Conservation (phyloP, 2,888 invertebrate species). For the Timema cristinae region DNA sequence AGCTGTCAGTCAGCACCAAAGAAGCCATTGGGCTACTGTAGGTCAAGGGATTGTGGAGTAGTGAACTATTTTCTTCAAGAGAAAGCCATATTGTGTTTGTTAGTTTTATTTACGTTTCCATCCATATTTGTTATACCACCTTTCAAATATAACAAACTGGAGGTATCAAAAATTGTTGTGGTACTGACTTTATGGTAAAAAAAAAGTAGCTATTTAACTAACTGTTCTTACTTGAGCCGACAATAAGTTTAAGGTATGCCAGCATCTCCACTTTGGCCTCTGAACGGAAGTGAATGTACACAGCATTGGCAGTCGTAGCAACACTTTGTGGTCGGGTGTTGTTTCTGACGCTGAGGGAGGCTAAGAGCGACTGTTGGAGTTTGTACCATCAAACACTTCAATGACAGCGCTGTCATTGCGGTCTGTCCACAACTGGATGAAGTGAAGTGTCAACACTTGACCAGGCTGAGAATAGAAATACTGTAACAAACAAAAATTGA, state of each 20-base stretch:
- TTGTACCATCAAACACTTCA: conserved; percentile 43
- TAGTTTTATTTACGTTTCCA: too few relatives aligned
- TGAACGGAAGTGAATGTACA: conserved; percentile 75
- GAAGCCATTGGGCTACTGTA: too few relatives aligned
- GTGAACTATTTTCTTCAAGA: too few relatives aligned
- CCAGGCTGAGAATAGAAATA: conserved; percentile 73
- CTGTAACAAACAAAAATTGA: conserved; percentile 36
- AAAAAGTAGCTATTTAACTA: too few relatives aligned
- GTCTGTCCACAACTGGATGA: conserved; percentile 75
- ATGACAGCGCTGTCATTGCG: conserved; percentile 66
- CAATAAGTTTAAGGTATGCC: conserved; percentile 73
- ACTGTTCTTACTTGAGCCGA: conserved; percentile 59
- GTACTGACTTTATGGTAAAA: too few relatives aligned
- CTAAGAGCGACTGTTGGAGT: conserved; percentile 62
- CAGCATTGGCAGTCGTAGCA: conserved; percentile 72
- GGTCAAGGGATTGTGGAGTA: too few relatives aligned
- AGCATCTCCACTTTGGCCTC: conserved; percentile 67
- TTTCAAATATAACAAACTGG: too few relatives aligned
- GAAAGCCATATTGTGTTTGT: too few relatives aligned
- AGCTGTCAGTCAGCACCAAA: too few relatives aligned
- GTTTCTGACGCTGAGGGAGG: conserved; percentile 71
- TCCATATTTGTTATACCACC: too few relatives aligned
- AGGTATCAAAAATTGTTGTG: too few relatives aligned
- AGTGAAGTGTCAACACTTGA: conserved; percentile 80
- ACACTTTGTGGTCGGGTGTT: conserved; percentile 85